Conservation (phyloP, 2,797 vertebrate genomes). For the Acropternis orthonyx region DNA sequence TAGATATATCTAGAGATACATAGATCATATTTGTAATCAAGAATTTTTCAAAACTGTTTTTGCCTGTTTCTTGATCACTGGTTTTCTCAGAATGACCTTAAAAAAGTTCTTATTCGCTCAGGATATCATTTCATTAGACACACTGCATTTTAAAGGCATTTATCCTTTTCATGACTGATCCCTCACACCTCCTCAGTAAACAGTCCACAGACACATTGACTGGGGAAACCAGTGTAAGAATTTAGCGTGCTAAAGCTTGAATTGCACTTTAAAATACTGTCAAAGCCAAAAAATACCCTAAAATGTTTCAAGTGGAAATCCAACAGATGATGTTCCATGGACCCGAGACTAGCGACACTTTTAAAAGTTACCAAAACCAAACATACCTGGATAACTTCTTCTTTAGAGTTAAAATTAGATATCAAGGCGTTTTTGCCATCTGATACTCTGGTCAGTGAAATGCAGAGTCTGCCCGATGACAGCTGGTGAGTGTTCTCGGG, state of each 20-base stretch:
- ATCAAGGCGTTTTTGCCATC: slow-evolving; percentile 89
- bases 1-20: neutral
- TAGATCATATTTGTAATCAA: neutral
- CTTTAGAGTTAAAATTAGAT: slow-evolving; percentile 88
- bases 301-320: neutral
- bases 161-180: neutral
- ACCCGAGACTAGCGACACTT: neutral
- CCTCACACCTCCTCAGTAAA: neutral
- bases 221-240: neutral
- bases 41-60: neutral
- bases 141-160: neutral
- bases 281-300: neutral
- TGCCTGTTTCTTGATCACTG: neutral
- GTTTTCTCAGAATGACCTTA: neutral
- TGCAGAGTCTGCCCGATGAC: slow-evolving; percentile 79
- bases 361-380: neutral
- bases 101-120: neutral
- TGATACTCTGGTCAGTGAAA: slow-evolving; percentile 91
- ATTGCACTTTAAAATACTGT: neutral
- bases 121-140: neutral
- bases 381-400: slow-evolving; percentile 89
- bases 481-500: slow-evolving; percentile 81
- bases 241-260: neutral
- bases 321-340: neutral
- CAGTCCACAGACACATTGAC: neutral